phyloP scores from a whole-genome alignment of 2,797 vertebrate genomes.

The Ptychadena robeensis region DNA sequence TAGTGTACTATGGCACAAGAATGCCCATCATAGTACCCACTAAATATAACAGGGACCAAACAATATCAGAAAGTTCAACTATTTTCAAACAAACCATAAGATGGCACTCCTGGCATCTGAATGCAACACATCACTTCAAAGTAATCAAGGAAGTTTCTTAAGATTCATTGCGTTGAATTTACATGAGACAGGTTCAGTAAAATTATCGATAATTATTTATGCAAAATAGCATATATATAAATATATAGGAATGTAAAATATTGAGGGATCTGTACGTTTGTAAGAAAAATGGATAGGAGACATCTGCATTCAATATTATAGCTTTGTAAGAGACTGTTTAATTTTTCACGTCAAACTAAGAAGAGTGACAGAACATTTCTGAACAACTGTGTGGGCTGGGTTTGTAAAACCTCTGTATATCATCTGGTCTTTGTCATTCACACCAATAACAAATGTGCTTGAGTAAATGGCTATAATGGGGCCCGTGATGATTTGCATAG shows the following conservation, averaged over 20 bases:
- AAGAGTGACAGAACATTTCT: conserved; percentile 73
- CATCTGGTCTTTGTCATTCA: conserved; percentile 77
- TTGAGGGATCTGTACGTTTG: conserved; percentile 73
- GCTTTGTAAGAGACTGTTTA: conserved; percentile 78
- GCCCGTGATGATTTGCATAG: conserved; percentile 64
- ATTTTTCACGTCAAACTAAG: conserved; percentile 78
- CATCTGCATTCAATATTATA: conserved; percentile 78
- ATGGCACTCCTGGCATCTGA: conserved; percentile 44
- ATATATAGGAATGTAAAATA: conserved; percentile 68
- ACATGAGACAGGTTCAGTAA: not conserved
- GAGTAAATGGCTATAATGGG: conserved; percentile 69
- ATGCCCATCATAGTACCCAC: not conserved
- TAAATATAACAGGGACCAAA: not conserved
- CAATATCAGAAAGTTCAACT: not conserved
- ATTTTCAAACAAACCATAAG: conserved; percentile 47
- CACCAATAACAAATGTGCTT: conserved; percentile 74
- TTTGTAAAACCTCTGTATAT: conserved; percentile 69
- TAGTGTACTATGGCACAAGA: not conserved
- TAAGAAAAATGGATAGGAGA: conserved; percentile 74
- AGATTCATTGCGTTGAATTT: not conserved
- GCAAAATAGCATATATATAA: conserved; percentile 43
- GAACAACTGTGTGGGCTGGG: conserved; percentile 73
- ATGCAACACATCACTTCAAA: not conserved
- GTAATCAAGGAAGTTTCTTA: not conserved
- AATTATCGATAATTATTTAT: conserved; percentile 52